Evolutionary conservation across 2,888 invertebrate species (phyloP).

Genomic region (Trissolcus brochymenae): DNA sequence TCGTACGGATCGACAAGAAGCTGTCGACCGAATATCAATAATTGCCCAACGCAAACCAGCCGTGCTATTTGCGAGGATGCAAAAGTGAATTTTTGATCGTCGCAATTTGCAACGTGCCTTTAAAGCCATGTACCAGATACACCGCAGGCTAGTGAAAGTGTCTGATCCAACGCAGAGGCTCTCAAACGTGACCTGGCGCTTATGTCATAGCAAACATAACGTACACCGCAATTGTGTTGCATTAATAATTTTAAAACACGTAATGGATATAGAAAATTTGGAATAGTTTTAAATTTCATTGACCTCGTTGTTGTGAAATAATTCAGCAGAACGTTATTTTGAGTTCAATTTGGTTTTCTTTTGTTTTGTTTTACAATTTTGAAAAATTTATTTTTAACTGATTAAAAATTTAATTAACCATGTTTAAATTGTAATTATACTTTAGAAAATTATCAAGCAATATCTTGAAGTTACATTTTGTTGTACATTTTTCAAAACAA

Average conservation of each 20-base stretch:
- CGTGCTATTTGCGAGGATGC: slow-evolving; percentile 7
- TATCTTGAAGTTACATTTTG: too few species aligned
- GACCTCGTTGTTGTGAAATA: slow-evolving; percentile 13
- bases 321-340: neutral
- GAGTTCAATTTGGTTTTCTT: too few species aligned
- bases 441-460: too few species aligned
- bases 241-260: slow-evolving; percentile 24
- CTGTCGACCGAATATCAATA: slow-evolving; percentile 13
- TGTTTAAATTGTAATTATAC: too few species aligned
- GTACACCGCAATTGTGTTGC: slow-evolving; percentile 25
- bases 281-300: slow-evolving; percentile 30
- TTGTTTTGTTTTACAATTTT: too few species aligned
- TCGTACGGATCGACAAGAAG: neutral
- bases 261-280: slow-evolving; percentile 34
- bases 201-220: slow-evolving; percentile 61
- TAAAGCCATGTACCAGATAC: slow-evolving; percentile 57
- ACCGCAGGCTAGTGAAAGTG: slow-evolving; percentile 69
- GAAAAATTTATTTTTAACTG: too few species aligned
- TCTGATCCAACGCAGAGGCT: slow-evolving; percentile 63
- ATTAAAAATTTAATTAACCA: too few species aligned
- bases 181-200: slow-evolving; percentile 59
- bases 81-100: slow-evolving; percentile 8
- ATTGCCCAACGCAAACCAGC: slow-evolving; percentile 12
- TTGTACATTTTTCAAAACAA: too few species aligned
- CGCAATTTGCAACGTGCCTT: neutral